Base-by-base conservation (phyloP, 2,797 vertebrate species). In the Sphenopsis melanotis region DNA sequence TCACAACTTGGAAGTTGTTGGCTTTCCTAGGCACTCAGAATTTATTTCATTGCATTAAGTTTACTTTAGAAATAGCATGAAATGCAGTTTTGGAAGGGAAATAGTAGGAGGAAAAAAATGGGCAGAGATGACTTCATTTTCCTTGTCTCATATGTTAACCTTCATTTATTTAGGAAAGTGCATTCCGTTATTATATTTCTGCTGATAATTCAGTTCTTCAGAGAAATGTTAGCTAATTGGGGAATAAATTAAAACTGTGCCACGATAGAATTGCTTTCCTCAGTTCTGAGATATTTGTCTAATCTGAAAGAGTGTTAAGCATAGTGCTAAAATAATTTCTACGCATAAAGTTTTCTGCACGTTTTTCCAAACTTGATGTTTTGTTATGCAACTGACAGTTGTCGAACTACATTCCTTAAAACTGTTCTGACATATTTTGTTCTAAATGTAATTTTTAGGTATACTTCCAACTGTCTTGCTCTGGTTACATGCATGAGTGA, bases 401-500 rank as follows among this genome's bases (percentile, higher is more conserved):
- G 44, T 65, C 8, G 5, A 80, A 46, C 30, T 71, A 14, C 30
- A 46, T 64, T 82, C 77, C 41, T 74, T 37, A 64, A 89, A 47
- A 18, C 12, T 64, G 24, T 71, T 91, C 61, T 74, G 71, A 63
- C 24, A 6, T 79, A 20, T 41, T 81, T 85, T 96, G 20, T 91
- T 68, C 44, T 42, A 64, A 79, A 87, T 94, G 80, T 46, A 55
- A 75, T 93, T 95, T 95, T 71, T 93, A 99, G 99, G 97, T 99
- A 99, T 94, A 99, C 99, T 30, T 98, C 99, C 26, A 99, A 98
- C 91, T 99, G 99, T 97, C 98, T 99, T 94, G 98, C 99, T 14
- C 83, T 99, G 91, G 98, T 99, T 88, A 99, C 99, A 11, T 98
- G 98, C 91, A 99, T 99, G 99, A 99, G 98, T 12, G 99, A 99